Base-by-base conservation (phyloP, 1,140 invertebrate genomes). In the Caenorhabditis latens region DNA sequence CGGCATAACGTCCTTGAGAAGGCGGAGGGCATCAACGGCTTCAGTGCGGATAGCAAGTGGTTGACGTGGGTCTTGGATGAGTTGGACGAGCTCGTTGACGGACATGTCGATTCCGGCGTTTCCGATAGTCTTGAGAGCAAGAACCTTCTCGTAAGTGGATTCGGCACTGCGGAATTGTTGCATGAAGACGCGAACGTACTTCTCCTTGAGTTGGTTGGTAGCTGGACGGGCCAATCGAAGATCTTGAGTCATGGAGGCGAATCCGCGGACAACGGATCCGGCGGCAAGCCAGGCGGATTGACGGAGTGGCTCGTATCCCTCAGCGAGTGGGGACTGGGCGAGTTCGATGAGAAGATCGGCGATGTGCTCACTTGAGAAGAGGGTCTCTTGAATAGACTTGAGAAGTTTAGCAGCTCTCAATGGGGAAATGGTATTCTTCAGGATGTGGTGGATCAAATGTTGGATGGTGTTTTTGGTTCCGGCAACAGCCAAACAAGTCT, bases 11-110 rank as follows among this genome's bases (percentile, higher is more conserved):
- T 71, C 58, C 5, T 88, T 84, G 13, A 93, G 84, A 42, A 89
- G 91, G 53, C 91, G 84, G 11, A 93, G 85, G 61, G 90, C 90
- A 57, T 90, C 91, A 55, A 93, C 89, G 40, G 92, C 92, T 32
- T 89, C 88, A 19, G 89, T 71, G 57, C 92, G 89, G 53, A 90
- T 61, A n/a, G 90, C 84, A 16, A 63, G 48, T 14, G 90, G 88
- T 83, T 89, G 50, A 14, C 86, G 84, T 75, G 61, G 83, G 84
- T 93, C 90, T 32, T 82, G 13, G 50, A 92, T 88, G 57, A 91
- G 55, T 63, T 86, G 87, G 40, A 90, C 88, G 16, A 91, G 48
- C 16, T 88, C 61, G 8, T 89, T 86, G 42, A 93, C 55, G 43
- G 85, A 84, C 14, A 90, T 88, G 13, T 84, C 86, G 42, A 92